Evolutionary conservation across 2,113 vertebrate species (phyloP).

Genomic region (Himantopus leucocephalus): DNA sequence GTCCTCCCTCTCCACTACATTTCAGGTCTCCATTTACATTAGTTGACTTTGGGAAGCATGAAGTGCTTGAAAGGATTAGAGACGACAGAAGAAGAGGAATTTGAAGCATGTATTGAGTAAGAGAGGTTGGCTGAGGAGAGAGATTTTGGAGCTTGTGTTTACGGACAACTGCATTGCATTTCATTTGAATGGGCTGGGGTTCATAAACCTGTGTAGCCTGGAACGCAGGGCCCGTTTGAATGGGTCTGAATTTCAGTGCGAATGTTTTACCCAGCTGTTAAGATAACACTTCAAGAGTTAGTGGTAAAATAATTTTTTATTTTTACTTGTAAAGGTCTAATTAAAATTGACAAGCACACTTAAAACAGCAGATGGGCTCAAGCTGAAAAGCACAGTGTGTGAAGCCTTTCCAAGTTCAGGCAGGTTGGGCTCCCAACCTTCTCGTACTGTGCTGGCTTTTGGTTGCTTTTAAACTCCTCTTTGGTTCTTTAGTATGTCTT

Average conservation of each 20-base stretch:
- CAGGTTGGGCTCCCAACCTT: neutral
- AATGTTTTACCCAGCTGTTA: neutral
- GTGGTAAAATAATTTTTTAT: neutral
- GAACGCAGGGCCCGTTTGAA: neutral
- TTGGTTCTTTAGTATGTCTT: neutral
- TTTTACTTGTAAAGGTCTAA: neutral
- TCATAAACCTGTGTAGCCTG: neutral
- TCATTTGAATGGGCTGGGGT: neutral
- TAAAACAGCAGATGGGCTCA: neutral
- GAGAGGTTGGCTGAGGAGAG: neutral
- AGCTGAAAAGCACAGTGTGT: neutral
- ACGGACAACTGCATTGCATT: neutral
- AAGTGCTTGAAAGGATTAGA: neutral
- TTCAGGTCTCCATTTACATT: neutral
- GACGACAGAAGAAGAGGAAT: neutral
- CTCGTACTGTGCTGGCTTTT: neutral
- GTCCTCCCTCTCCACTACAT: neutral
- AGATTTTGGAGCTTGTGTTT: constrained; percentile 5
- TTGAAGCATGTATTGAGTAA: neutral
- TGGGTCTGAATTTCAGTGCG: neutral
- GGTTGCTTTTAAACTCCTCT: neutral
- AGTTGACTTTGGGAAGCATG: neutral
- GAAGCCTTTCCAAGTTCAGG: constrained; percentile 7
- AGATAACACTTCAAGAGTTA: neutral
- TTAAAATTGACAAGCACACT: neutral